These are phyloP conservation scores for Austrolebias charrua DNA, from an alignment of 2,797 vertebrate species.

Conservation along the genomic window DNA sequence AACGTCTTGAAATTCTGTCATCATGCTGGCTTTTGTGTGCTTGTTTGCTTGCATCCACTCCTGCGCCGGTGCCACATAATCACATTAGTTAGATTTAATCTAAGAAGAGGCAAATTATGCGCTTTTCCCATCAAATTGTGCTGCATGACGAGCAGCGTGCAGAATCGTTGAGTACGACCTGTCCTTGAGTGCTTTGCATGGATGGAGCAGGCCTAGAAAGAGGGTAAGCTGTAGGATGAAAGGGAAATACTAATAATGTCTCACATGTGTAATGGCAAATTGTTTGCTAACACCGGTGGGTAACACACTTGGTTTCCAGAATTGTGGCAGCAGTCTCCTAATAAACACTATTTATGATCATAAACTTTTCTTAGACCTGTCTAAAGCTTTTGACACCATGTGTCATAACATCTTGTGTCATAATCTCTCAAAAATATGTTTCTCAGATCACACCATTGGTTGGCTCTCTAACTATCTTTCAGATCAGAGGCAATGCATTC, in stretches of 20 bases:
- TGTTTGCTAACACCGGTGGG: slow-evolving; percentile 69
- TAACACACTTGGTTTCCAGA: slow-evolving; percentile 55
- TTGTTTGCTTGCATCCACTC: slow-evolving; percentile 47
- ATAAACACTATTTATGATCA: slow-evolving; percentile 82
- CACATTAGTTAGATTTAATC: slow-evolving; percentile 78
- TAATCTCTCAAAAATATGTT: too few relatives aligned
- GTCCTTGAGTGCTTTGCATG: slow-evolving; percentile 68
- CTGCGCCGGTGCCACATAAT: slow-evolving; percentile 68
- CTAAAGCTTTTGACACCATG: too few relatives aligned
- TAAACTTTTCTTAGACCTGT: slow-evolving; percentile 17
- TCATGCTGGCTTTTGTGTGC: slow-evolving; percentile 64
- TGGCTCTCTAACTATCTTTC: too few relatives aligned
- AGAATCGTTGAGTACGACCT: slow-evolving; percentile 54
- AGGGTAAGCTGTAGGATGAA: slow-evolving; percentile 63
- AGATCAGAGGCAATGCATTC: too few relatives aligned
- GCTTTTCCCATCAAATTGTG: slow-evolving; percentile 74
- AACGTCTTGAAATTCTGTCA: slow-evolving; percentile 77
- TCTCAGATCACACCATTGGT: too few relatives aligned
- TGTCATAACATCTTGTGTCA: too few relatives aligned
- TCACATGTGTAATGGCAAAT: slow-evolving; percentile 78
- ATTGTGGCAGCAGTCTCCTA: slow-evolving; percentile 67
- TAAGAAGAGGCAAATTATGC: slow-evolving; percentile 70
- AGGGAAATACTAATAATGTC: slow-evolving; percentile 76
- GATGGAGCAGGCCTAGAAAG: slow-evolving; percentile 57
- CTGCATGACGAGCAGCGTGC: slow-evolving; percentile 60